These are phyloP conservation scores for Ectobius pallidus DNA, from an alignment of 2,888 invertebrate genomes.

Conservation along the genomic window DNA sequence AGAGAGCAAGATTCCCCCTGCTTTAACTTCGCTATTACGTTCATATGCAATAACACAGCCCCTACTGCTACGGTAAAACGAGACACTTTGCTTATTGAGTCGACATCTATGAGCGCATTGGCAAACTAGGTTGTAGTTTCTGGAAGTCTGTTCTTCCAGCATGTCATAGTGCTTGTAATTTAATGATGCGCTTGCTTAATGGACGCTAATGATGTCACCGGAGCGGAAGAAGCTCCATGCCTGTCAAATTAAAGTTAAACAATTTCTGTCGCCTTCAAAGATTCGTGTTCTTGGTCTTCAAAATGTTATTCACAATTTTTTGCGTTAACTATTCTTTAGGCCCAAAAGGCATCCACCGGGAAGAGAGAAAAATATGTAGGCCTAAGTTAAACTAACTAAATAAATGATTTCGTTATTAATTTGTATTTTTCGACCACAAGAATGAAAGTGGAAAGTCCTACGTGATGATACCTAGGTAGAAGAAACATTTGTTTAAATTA, in stretches of 20 bases:
- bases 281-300: too few species aligned
- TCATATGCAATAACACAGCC: conserved; percentile 28
- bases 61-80: conserved; percentile 7
- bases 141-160: neutral
- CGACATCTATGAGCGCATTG: conserved; percentile 24
- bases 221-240: neutral
- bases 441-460: too few species aligned
- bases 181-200: neutral
- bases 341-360: too few species aligned
- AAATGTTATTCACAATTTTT: too few species aligned
- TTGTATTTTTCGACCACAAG: too few species aligned
- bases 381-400: too few species aligned
- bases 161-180: conserved; percentile 23
- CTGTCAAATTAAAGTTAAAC: neutral
- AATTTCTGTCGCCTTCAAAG: too few species aligned
- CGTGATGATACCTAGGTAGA: too few species aligned
- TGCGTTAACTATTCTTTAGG: too few species aligned
- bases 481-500: too few species aligned
- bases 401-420: too few species aligned
- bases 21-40: conserved; percentile 15
- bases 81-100: conserved; percentile 23
- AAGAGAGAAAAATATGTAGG: too few species aligned
- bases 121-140: conserved; percentile 15
- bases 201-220: neutral
- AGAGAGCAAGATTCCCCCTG: conserved; percentile 12